Percentiles rank a stretch among this genome's conserved stretches.
phyloP scores from a whole-genome alignment of 2,113 vertebrate species.

The Oxyruncus cristatus region DNA sequence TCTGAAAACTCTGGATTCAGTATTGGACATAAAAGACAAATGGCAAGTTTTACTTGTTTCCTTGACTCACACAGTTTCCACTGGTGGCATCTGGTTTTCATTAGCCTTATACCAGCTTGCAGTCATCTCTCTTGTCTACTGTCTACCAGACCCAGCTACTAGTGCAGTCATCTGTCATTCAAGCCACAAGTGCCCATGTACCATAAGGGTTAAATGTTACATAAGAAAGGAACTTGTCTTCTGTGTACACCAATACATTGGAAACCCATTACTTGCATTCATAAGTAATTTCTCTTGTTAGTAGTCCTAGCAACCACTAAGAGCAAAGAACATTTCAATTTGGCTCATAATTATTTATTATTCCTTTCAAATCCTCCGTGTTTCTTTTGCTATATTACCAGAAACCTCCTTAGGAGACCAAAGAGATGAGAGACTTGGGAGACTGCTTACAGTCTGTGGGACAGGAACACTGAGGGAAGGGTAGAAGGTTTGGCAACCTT shows the following conservation, averaged over 20 bases:
- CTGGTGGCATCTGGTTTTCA: neutral
- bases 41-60: neutral
- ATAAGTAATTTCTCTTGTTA: neutral
- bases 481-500: neutral
- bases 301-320: neutral
- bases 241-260: rapidly evolving
- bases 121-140: neutral
- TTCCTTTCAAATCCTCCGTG: neutral
- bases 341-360: neutral
- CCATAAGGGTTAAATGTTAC: neutral
- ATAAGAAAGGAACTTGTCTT: neutral
- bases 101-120: neutral
- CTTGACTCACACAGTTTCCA: neutral
- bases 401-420: neutral
- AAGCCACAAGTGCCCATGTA: neutral
- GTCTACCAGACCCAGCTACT: neutral
- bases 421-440: neutral
- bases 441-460: neutral
- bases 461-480: neutral
- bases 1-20: neutral
- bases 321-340: neutral
- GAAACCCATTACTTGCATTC: neutral
- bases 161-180: neutral
- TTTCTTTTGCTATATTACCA: neutral
- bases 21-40: neutral